These are phyloP conservation scores for Spermophilus dauricus DNA, from an alignment of 2,113 vertebrate species.

Conservation along the genomic window DNA sequence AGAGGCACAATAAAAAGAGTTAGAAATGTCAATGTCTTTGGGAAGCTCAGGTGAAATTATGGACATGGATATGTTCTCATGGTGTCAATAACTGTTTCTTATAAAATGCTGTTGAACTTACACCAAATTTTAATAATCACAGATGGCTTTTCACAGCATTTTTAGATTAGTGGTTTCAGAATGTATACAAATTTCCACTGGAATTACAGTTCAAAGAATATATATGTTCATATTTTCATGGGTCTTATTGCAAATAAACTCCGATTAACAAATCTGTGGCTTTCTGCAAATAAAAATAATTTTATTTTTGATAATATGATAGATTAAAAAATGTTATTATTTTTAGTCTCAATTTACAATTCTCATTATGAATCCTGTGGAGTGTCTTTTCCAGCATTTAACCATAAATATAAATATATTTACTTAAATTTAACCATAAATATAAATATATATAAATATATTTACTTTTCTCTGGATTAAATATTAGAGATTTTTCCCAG, in stretches of 20 bases:
- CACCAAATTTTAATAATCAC: background rate
- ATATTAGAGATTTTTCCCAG: background rate
- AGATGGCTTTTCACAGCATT: background rate
- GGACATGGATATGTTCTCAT: background rate
- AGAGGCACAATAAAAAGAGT: background rate
- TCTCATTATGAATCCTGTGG: background rate
- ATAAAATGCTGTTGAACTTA: background rate
- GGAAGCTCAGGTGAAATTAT: background rate
- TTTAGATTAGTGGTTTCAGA: background rate
- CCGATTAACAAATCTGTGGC: background rate
- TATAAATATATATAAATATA: background rate
- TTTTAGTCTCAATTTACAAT: conserved; percentile 18
- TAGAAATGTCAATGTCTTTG: background rate
- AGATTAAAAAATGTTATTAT: background rate
- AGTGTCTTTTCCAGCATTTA: background rate
- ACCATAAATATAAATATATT: background rate
- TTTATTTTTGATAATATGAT: background rate
- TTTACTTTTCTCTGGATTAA: conserved; percentile 9
- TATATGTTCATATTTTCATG: background rate
- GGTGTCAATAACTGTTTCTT: background rate
- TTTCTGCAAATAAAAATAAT: background rate
- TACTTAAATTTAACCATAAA: background rate
- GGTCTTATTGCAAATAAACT: background rate
- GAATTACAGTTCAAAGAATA: background rate
- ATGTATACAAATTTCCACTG: background rate